phyloP scores from a whole-genome alignment of 2,113 vertebrate genomes.

The Thunnus maccoyii region DNA sequence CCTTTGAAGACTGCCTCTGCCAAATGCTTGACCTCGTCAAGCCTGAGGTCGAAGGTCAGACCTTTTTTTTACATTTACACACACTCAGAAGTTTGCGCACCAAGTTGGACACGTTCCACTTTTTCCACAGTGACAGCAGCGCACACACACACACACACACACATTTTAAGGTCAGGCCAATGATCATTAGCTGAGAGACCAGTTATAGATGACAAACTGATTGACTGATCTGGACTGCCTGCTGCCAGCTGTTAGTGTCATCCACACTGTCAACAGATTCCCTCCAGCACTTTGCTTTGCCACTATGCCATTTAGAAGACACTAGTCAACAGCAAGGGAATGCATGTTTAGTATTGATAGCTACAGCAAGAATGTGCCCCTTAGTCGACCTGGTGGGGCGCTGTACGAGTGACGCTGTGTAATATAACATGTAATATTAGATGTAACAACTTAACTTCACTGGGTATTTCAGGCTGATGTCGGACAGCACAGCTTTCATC shows the following conservation, averaged over 20 bases:
- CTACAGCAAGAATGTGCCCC: conserved; percentile 58
- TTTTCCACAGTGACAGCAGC: not conserved
- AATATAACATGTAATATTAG: conserved; percentile 37
- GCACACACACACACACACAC: not conserved
- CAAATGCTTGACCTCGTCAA: conserved; percentile 97
- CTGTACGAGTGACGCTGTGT: not conserved
- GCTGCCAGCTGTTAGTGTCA: conserved; percentile 56
- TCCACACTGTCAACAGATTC: conserved; percentile 47
- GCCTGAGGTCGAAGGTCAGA: conserved; percentile 89
- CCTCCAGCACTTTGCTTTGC: conserved; percentile 36
- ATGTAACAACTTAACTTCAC: not conserved
- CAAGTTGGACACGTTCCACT: not conserved
- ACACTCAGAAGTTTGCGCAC: conserved; percentile 18
- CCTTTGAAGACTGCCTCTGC: conserved; percentile 96
- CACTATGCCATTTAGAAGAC: conserved; percentile 35
- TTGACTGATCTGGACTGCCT: conserved; percentile 1
- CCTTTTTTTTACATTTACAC: conserved; percentile 29
- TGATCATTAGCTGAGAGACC: conserved; percentile 42
- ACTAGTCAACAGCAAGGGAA: conserved; percentile 17
- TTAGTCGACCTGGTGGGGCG: not conserved
- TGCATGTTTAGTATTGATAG: conserved; percentile 47
- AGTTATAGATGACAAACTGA: conserved; percentile 34
- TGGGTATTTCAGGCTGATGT: conserved; percentile 4
- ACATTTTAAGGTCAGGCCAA: conserved; percentile 15
- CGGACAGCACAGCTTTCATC: not conserved